phyloP scores from a whole-genome alignment of 2,113 vertebrate genomes.

The Tyto alba region DNA sequence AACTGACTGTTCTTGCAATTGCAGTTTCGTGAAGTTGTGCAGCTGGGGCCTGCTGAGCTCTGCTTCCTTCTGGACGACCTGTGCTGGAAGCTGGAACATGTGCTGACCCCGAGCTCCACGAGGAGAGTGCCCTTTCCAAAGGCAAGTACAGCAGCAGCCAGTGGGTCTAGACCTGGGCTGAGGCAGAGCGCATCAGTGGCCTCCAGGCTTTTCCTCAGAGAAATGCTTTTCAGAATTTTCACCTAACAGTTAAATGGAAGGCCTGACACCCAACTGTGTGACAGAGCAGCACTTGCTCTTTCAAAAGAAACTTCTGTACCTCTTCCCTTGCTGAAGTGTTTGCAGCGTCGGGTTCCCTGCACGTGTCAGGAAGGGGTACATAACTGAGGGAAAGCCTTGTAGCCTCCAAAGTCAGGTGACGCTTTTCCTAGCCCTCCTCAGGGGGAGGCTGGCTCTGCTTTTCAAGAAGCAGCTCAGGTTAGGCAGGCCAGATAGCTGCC shows the following conservation, averaged over 20 bases:
- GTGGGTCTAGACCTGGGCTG: neutral
- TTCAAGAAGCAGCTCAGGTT: neutral
- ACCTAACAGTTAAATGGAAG: neutral
- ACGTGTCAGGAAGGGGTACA: neutral
- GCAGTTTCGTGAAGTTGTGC: constrained; percentile 84
- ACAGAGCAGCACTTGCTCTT: neutral
- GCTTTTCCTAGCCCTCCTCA: neutral
- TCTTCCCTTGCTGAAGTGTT: neutral
- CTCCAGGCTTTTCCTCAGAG: neutral
- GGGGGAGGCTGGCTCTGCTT: neutral
- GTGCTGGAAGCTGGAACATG: constrained; percentile 86
- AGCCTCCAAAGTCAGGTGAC: neutral
- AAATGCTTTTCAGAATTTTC: neutral
- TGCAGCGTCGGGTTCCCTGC: neutral
- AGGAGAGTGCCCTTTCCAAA: constrained; percentile 84
- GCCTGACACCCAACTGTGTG: neutral
- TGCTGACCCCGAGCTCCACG: constrained; percentile 70
- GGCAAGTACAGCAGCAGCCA: constrained; percentile 64
- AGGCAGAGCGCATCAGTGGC: neutral
- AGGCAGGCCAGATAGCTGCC: neutral
- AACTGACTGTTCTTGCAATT: neutral
- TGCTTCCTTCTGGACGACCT: constrained; percentile 92
- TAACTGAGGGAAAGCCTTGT: neutral
- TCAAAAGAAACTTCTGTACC: neutral
- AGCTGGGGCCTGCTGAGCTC: constrained; percentile 88